Base-by-base conservation (phyloP, 2,797 vertebrate genomes). In the Salmo trutta region DNA sequence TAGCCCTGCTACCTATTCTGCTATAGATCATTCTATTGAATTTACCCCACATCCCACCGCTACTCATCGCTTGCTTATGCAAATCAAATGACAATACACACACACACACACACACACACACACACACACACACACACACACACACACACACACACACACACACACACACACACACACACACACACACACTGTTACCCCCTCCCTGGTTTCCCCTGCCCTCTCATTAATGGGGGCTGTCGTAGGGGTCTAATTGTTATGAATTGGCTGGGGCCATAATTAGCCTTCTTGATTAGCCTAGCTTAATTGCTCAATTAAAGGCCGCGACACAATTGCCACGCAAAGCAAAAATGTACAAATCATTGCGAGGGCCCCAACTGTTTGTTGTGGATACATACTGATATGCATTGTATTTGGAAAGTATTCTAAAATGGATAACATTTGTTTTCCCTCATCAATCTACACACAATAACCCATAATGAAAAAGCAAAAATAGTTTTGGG, bases 281-380 rank as follows among this genome's bases (percentile, higher is more conserved):
- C 93, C 94, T 94, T 90, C 93, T 95, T 95, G 92, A 95, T 95
- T 95, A 95, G 93, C 94, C 94, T 93, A 87, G 91, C 91, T 94
- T 95, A 95, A 95, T 95, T 95, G 94, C 94, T 95, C 94, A 95
- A 95, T 95, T 95, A 94, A 91, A 93, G 90, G 91, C 89, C 92
- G 88, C 85, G 86, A 92, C 91, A 92, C 92, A 92, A 92, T 94
- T 92, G 93, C 93, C 91, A 93, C 81, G 86, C 92, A 92, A 94
- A 94, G 93, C 93, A 94, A 94, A 94, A 93, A 88, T 88, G 74
- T 87, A 90, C 87, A 91, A 91, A 90, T 90, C 83, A 90, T 81
- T 85, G 89, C 84, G 19, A 86, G 12, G 82, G 79, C 85, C 78
- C 81, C 84, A 83, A 82, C 79, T 77, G 81, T 80, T 80, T 79